Evolutionary conservation across 1,140 invertebrate genomes (phyloP), one percentile per base, ranked within the genome.

Genomic region (Diprion similis): DNA sequence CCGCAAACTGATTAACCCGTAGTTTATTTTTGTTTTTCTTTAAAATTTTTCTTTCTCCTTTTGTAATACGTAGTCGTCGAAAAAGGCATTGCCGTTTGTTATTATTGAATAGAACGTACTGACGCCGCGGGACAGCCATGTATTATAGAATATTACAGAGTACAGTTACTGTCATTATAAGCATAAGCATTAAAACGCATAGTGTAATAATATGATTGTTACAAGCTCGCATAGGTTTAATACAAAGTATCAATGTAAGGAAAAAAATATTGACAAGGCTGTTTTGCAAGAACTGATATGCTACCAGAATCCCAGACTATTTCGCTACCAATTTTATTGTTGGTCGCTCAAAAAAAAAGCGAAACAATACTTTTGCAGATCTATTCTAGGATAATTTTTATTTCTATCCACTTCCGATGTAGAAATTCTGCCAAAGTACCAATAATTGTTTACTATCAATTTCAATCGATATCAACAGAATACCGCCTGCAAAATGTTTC

Each of bases 1-100:
- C 82, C 66, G 82, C 82, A 70, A 84, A 84, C 74, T 84, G 18
- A 47, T 37, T 17, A 8, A 66, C 8, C 37, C 24, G 24, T 37
- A 37, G 24, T 37, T 37, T 37, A 37, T 37, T 37, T 3, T 37
- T 67, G 66, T 72, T 8, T 15, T 10, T 18, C 71, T 37, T 51
- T 67, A n/a, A n/a, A n/a, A n/a, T n/a, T n/a, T n/a, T n/a, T n/a
- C n/a, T n/a, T n/a, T n/a, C n/a, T 37, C 19, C 69, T 8, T 13
- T 13, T 19, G 19, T 46, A 45, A n/a, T 46, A 17, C 15, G 10
- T 48, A n/a, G 10, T 45, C 69, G 8, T 77, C 0, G 59, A 75
- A 19, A 74, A 77, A 45, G 76, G 78, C 15, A 77, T 13, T 13
- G 8, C 13, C 15, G 37, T 70, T 37, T 46, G 47, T 68, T 67